Conservation (phyloP, 1,140 invertebrate species). For the Littorina saxatilis region DNA sequence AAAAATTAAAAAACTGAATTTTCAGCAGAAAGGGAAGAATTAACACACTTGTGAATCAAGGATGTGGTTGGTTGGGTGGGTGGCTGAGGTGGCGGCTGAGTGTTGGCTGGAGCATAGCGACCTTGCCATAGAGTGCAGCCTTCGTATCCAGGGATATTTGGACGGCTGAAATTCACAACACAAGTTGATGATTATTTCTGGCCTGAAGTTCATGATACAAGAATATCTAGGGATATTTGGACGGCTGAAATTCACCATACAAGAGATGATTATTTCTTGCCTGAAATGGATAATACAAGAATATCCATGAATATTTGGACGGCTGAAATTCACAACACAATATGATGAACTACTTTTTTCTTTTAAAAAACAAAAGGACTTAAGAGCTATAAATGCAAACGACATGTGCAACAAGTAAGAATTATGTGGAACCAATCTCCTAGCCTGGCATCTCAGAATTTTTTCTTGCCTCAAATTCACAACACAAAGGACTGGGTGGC, state of each 20-base stretch:
- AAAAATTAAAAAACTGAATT: not conserved
- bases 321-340: slow-evolving; percentile 54
- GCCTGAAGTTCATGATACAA: no score
- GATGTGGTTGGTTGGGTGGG: slow-evolving; percentile 55
- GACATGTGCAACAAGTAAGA: no score
- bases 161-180: slow-evolving; percentile 60
- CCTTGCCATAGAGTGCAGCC: slow-evolving; percentile 69
- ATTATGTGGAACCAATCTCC: no score
- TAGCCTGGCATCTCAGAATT: no score
- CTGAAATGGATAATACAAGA: no score
- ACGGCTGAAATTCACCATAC: slow-evolving; percentile 57
- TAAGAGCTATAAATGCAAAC: no score
- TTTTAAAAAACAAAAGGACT: no score
- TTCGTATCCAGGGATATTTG: slow-evolving; percentile 70
- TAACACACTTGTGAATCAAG: slow-evolving; percentile 58
- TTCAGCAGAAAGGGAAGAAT: not conserved
- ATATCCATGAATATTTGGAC: slow-evolving; percentile 72
- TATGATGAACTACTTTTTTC: no score
- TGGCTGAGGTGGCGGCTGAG: slow-evolving; percentile 28
- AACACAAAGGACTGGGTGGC: no score
- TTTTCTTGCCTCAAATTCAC: no score
- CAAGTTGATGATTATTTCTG: no score
- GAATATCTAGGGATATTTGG: slow-evolving; percentile 73
- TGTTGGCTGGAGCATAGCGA: slow-evolving; percentile 60
- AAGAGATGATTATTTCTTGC: no score